phyloP scores from a whole-genome alignment of 2,888 invertebrate species.

The Phlogophora meticulosa region DNA sequence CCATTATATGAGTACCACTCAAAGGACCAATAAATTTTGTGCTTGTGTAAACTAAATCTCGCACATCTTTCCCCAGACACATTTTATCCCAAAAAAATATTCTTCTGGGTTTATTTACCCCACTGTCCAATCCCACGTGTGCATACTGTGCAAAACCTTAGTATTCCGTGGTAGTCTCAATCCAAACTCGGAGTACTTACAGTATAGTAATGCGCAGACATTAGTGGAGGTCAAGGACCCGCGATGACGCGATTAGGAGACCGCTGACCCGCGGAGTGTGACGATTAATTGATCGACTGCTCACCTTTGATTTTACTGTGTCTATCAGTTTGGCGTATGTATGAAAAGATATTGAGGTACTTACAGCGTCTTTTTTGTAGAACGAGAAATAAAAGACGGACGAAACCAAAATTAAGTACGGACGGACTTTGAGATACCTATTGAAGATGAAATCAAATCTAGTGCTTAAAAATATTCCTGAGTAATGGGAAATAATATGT shows the following conservation, averaged over 20 bases:
- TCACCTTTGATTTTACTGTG: conserved; percentile 53
- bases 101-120: neutral
- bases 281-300: conserved; percentile 69
- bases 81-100: neutral
- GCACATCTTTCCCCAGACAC: neutral
- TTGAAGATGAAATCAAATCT: too few species aligned
- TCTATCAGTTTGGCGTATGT: neutral
- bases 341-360: neutral
- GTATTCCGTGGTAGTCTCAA: conserved; percentile 61
- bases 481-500: too few species aligned
- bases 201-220: conserved; percentile 43
- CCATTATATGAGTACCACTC: neutral
- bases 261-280: conserved; percentile 76
- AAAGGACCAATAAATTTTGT: neutral
- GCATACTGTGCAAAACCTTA: conserved; percentile 41
- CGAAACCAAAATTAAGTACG: neutral
- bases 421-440: too few species aligned
- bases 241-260: conserved; percentile 84
- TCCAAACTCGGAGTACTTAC: conserved; percentile 47
- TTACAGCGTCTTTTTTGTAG: neutral
- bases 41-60: too few species aligned
- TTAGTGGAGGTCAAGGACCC: conserved; percentile 72
- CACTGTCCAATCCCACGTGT: conserved; percentile 14
- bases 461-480: too few species aligned
- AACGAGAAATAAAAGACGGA: too few species aligned